Base-by-base conservation (phyloP, 2,113 vertebrate genomes). In the Rhabdomys dilectus region DNA sequence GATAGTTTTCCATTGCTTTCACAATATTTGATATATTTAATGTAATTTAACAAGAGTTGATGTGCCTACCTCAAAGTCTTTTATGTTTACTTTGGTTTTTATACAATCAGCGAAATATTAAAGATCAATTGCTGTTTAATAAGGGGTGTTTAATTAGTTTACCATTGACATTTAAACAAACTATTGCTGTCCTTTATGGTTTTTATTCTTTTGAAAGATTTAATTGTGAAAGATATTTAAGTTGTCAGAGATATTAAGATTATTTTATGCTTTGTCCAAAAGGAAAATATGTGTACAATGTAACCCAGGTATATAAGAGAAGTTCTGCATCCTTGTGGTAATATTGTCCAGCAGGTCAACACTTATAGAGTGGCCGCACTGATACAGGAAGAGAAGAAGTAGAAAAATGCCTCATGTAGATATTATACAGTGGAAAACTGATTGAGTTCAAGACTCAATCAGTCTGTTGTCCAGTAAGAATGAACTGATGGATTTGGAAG, bases 11-110 rank as follows among this genome's bases (percentile, higher is more conserved):
- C 89, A 66, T 85, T 92, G 53, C 64, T 92, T 91, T 6, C 34
- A 93, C n/a, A 92, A 85, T 89, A 29, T 68, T 88, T 94, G 0
- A 42, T 95, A 72, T 85, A 77, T 75, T 42, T 96, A 92, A 93
- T 80, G 75, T 91, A 86, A 0, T 2, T 51, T 51, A 51, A 51
- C 51, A 95, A 62, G 81, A 75, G 73, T 92, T 70, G 21, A 75
- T 78, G 3, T 53, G 26, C 24, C 24, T 80, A 39, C 36, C 24
- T 75, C 21, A 91, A 45, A 72, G 22, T 15, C 34, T 16, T 80
- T 5, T 15, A 48, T 90, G 80, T 80, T 93, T 45, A 88, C 4
- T 84, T 62, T 87, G 88, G 29, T 51, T 77, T 42, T 84, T 75
- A 58, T 42, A 29, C 42, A 78, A 91, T 73, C 8, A 80, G 0